These are phyloP conservation scores for Siniperca obscura DNA, from an alignment of 2,797 vertebrate genomes.

Conservation along the genomic window DNA sequence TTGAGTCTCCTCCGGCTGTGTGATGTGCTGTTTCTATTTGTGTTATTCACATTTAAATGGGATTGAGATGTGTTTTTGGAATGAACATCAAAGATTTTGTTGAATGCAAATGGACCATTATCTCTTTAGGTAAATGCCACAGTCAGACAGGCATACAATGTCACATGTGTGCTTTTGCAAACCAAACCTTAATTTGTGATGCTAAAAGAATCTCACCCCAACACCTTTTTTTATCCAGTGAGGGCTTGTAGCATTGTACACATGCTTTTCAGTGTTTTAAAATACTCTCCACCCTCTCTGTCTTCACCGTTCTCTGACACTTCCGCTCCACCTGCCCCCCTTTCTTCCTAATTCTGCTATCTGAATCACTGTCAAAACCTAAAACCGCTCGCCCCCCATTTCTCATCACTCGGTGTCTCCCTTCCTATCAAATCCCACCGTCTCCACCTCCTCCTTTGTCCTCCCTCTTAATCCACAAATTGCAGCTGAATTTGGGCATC, in stretches of 20 bases:
- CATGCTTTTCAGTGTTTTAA: conserved; percentile 16
- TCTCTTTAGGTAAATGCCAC: neutral
- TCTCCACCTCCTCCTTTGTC: conserved; percentile 27
- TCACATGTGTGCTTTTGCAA: neutral
- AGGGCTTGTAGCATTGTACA: neutral
- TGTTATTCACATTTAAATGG: neutral
- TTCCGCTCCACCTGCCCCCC: neutral
- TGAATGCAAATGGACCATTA: neutral
- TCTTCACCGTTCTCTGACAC: neutral
- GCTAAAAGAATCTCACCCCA: neutral
- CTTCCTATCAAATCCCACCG: conserved; percentile 20
- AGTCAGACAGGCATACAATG: neutral
- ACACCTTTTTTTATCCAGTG: neutral
- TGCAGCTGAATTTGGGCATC: conserved; percentile 33
- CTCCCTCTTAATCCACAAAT: conserved; percentile 29
- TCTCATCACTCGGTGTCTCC: conserved; percentile 8
- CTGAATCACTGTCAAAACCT: conserved; percentile 39
- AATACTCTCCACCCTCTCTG: conserved; percentile 36
- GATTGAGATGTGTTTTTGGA: neutral
- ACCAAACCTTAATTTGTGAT: neutral
- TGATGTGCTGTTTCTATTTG: conserved; percentile 8
- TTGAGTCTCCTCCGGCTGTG: neutral
- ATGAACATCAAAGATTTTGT: neutral
- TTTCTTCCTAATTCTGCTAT: conserved; percentile 20
- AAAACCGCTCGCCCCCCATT: conserved; percentile 24